Conservation (phyloP, 1,140 invertebrate species). For the Drosophila subobscura region DNA sequence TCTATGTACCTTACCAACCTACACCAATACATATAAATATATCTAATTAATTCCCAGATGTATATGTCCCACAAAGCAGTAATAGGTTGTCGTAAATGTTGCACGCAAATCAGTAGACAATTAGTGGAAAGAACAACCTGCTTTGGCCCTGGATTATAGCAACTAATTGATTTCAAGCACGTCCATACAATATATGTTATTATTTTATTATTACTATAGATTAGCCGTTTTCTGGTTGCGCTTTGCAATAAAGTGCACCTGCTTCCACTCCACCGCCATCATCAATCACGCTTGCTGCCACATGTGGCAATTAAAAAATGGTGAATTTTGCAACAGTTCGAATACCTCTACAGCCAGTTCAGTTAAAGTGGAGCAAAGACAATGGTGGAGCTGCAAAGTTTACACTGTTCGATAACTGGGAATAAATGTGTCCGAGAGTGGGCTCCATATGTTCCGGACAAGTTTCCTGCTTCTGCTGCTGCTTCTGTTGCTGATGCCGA, state of each 20-base stretch:
- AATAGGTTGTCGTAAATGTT: conserved; percentile 62
- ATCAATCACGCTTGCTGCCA: conserved; percentile 40
- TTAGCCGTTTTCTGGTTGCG: conserved; percentile 11
- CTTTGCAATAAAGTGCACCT: conserved; percentile 60
- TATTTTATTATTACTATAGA: conserved; percentile 14
- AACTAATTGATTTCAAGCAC: conserved; percentile 26
- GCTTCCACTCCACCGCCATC: conserved; percentile 7
- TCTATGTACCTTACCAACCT: conserved; percentile 4
- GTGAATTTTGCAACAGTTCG: too few relatives aligned
- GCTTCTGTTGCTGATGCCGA: background rate
- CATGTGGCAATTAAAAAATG: conserved; percentile 48
- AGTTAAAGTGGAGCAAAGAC: conserved; percentile 30
- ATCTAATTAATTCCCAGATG: conserved; percentile 9
- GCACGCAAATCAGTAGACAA: conserved; percentile 67
- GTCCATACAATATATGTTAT: conserved; percentile 2
- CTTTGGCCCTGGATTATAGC: conserved; percentile 15
- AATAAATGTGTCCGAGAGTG: conserved; percentile 27
- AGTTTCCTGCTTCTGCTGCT: conserved; percentile 21
- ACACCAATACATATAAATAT: conserved; percentile 14
- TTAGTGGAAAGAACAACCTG: conserved; percentile 36
- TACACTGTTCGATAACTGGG: conserved; percentile 32
- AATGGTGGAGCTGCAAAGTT: conserved; percentile 38
- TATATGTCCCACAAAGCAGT: conserved; percentile 18
- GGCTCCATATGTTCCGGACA: conserved; percentile 55
- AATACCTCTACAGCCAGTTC: conserved; percentile 2